phyloP scores from a whole-genome alignment of 2,113 vertebrate species.

The Brachypodius melanocephalos region DNA sequence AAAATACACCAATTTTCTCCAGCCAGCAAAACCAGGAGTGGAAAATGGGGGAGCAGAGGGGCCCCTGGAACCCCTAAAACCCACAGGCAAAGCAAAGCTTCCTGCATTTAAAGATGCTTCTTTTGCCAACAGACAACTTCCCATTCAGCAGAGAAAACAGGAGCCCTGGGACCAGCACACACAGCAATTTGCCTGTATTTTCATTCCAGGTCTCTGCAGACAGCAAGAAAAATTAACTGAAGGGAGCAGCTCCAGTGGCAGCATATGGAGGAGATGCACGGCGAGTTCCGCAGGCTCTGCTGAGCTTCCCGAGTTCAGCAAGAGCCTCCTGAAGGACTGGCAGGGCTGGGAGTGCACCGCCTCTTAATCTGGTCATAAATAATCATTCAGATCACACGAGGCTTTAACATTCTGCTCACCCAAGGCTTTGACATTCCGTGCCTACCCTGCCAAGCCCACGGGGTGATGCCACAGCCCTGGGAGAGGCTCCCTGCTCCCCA shows the following conservation, averaged over 20 bases:
- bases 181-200: conserved; percentile 8
- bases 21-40: neutral
- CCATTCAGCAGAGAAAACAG: neutral
- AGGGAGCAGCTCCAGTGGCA: conserved; percentile 30
- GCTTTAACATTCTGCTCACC: neutral
- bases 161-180: neutral
- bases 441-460: neutral
- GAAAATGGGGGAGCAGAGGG: rapidly evolving
- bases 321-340: conserved; percentile 22
- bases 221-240: conserved; percentile 40
- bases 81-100: neutral
- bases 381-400: neutral
- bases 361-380: conserved; percentile 15
- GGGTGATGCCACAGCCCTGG: rapidly evolving
- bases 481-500: neutral
- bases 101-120: neutral
- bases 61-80: neutral
- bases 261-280: neutral
- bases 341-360: neutral
- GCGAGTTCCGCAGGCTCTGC: neutral
- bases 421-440: neutral
- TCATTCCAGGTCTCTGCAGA: conserved; percentile 6
- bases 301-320: conserved; percentile 5
- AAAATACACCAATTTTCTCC: rapidly evolving
- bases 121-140: neutral